Evolutionary conservation across 2,797 vertebrate genomes (phyloP), one percentile per base, ranked within the genome.

Genomic region (Melanotaenia maccullochi): DNA sequence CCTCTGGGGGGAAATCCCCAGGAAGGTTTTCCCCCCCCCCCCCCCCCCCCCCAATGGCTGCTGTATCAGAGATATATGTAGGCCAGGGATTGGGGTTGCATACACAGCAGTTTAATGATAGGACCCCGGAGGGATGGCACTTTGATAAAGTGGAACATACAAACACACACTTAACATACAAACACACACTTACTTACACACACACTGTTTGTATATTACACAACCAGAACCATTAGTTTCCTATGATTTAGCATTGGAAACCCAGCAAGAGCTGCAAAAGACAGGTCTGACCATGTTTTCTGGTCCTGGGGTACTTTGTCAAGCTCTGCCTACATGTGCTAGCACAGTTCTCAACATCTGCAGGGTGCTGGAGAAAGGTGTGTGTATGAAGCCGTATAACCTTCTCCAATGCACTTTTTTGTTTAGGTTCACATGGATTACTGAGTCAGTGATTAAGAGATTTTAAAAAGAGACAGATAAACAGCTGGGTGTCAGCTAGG

Each of bases 31-130:
- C n/a, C n/a, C n/a, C n/a, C n/a, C n/a, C n/a, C 71, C 14, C 38
- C 13, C 13, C 7, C 35, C 73, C 78, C 67, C 57, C 54, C 14
- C 38, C 12, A 9, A 55, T 78, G 75, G 71, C 68, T 76, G 75
- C 33, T 63, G 62, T 68, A 83, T 72, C 78, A 62, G 64, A 78
- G 73, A 81, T 77, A 88, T 66, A 89, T 86, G 82, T 85, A 79
- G 82, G 75, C 73, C 81, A 73, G 68, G 80, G 86, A 86, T 86
- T 85, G 79, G 86, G 82, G 73, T 89, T 88, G 83, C 90, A 80
- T 76, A 89, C 82, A 88, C 86, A 87, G 71, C 79, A 73, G 81
- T 67, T 84, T 86, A 90, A 89, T 89, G 82, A 89, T 85, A 83
- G 78, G 81, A 86, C 85, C 83, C 85, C 74, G 63, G 70, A 86